Percentiles rank a stretch among this genome's conserved stretches.
Conservation (phyloP, 2,888 invertebrate genomes). For the Asteroscopus sphinx region DNA sequence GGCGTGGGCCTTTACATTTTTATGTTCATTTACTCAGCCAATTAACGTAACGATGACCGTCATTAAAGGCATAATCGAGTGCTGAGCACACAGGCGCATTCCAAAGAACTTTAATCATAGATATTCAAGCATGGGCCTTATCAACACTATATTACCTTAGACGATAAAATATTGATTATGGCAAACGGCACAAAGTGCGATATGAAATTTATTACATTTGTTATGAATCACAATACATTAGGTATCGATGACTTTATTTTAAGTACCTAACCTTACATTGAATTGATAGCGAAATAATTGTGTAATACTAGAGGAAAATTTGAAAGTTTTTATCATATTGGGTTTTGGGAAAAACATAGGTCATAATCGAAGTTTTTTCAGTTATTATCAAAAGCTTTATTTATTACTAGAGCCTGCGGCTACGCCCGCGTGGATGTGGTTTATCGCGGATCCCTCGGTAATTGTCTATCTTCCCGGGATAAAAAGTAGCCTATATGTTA, state of each 20-base stretch:
- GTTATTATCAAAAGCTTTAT: too few species aligned
- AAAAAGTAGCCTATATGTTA: too few species aligned
- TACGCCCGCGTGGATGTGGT: too few species aligned
- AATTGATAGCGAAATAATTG: slow-evolving; percentile 31
- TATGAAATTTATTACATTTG: slow-evolving; percentile 49
- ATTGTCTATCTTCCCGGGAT: too few species aligned
- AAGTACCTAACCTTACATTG: slow-evolving; percentile 28
- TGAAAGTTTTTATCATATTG: too few species aligned
- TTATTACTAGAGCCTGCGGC: too few species aligned
- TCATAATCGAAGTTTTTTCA: too few species aligned
- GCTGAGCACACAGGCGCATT: slow-evolving; percentile 26
- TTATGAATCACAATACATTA: slow-evolving; percentile 47
- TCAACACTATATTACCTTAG: slow-evolving; percentile 44
- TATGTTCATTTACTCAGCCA: slow-evolving; percentile 18
- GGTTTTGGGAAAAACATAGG: too few species aligned
- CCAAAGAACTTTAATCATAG: slow-evolving; percentile 29
- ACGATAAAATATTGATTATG: slow-evolving; percentile 51
- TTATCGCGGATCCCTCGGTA: too few species aligned
- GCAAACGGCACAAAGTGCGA: slow-evolving; percentile 28
- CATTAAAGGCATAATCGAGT: slow-evolving; percentile 14
- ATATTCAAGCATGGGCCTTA: slow-evolving; percentile 39
- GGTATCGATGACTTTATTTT: slow-evolving; percentile 27
- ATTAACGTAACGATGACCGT: slow-evolving; percentile 24
- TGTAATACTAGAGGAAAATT: slow-evolving; percentile 2
- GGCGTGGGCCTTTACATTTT: slow-evolving; percentile 14